Evolutionary conservation across 2,888 invertebrate genomes (phyloP), one percentile per base, ranked within the genome.

Genomic region (Zygaena filipendulae): DNA sequence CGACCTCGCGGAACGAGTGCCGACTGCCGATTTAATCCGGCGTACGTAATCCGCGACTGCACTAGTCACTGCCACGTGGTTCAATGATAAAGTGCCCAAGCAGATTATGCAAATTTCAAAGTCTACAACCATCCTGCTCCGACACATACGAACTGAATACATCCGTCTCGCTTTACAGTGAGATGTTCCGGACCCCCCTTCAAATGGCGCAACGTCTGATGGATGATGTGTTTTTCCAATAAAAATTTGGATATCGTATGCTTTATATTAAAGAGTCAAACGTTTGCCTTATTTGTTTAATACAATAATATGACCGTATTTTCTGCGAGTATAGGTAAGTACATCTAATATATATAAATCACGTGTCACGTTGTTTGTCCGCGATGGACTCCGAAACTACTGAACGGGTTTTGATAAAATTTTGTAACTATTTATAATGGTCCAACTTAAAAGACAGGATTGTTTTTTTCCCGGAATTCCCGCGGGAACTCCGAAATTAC

Each of bases 51-150:
- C 77, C 72, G 59, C 63, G 56, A 69, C 54, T 79, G 79, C 77
- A 75, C 70, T 75, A 77, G 79, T 77, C 79, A 79, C 69, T 66
- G 68, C 72, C 79, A 79, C 79, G 79, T 79, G 79, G 74, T 77
- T 66, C 74, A 64, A 75, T 79, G 77, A 79, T 77, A 77, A 79
- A 79, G 74, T 79, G 58, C 77, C 67, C 66, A 50, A 60, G 59
- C 70, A 75, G 79, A 77, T 79, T 79, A 79, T 79, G 79, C 77
- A 79, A 79, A 79, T 79, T 69, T 63, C 56, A 70, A 75, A 64
- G 67, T 71, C 52, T 57, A 56, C 52, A 43, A 43, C 52, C 47
- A 38, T 68, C 66, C 52, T 52, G 43, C 46, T 74, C 54, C 34
- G 36, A 38, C 62, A 23, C 40, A 42, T 34, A 39, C 31, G 28